Evolutionary conservation across 2,888 invertebrate genomes (phyloP).

Genomic region (Spialia ferax): DNA sequence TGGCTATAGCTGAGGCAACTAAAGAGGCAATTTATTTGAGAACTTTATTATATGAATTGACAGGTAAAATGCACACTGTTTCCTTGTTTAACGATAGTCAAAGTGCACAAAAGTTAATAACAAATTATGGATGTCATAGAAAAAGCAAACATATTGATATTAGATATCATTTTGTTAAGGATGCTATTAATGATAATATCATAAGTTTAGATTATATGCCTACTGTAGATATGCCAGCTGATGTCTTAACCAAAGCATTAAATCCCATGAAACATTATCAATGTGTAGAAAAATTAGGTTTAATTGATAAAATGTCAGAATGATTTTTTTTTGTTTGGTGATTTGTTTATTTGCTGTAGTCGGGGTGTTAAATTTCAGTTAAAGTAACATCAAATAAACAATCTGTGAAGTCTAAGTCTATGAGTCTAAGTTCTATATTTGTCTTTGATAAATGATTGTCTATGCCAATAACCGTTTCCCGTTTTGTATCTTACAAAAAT

Average conservation of each 20-base stretch:
- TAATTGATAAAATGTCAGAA: background rate
- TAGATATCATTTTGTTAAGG: background rate
- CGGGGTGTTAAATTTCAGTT: background rate
- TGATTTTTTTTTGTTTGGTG: background rate
- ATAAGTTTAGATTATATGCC: background rate
- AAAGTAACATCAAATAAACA: too few species aligned
- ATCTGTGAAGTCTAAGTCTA: too few species aligned
- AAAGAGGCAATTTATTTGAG: background rate
- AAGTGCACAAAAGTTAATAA: background rate
- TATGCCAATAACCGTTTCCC: too few species aligned
- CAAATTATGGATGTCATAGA: background rate
- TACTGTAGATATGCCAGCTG: background rate
- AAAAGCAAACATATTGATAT: conserved; percentile 4
- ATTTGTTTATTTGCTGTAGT: background rate
- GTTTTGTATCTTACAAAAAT: too few species aligned
- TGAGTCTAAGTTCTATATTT: too few species aligned
- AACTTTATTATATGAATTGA: background rate
- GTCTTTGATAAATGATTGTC: too few species aligned
- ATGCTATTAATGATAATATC: background rate
- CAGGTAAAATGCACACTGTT: background rate
- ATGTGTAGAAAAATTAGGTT: background rate
- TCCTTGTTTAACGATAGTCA: background rate
- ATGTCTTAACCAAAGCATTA: background rate
- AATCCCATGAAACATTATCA: conserved; percentile 4
- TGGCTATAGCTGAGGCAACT: background rate